These are phyloP conservation scores for Heliconius charithonia DNA, from an alignment of 2,888 invertebrate genomes.

Conservation along the genomic window DNA sequence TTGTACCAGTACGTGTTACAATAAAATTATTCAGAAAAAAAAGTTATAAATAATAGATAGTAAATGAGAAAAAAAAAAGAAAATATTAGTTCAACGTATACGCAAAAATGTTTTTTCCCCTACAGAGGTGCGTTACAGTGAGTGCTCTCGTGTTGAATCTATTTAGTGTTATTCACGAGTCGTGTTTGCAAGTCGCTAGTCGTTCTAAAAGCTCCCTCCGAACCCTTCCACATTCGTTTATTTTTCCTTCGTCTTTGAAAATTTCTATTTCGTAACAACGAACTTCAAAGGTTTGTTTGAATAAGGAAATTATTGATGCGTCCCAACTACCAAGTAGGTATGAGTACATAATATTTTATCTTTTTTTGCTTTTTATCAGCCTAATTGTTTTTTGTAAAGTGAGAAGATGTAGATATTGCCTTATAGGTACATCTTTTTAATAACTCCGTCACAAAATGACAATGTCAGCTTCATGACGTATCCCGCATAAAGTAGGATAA, in stretches of 20 bases:
- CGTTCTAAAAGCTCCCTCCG: slow-evolving; percentile 56
- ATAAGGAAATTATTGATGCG: slow-evolving; percentile 18
- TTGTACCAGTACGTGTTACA: background rate
- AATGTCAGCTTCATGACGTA: background rate
- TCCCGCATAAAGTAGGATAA: background rate
- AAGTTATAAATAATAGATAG: background rate
- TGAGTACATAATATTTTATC: slow-evolving; percentile 12
- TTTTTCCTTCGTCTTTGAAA: slow-evolving; percentile 48
- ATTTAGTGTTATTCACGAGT: slow-evolving; percentile 56
- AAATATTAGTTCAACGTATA: slow-evolving; percentile 27
- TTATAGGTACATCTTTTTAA: background rate
- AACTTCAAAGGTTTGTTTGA: slow-evolving; percentile 20
- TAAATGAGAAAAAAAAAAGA: slow-evolving; percentile 23
- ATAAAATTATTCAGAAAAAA: background rate
- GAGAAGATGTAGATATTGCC: background rate
- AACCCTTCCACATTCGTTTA: slow-evolving; percentile 51
- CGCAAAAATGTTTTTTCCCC: slow-evolving; percentile 37
- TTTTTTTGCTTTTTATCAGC: background rate
- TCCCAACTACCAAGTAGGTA: background rate
- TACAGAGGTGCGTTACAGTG: slow-evolving; percentile 50
- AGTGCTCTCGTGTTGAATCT: slow-evolving; percentile 54
- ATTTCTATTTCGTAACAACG: slow-evolving; percentile 48
- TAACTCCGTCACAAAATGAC: background rate
- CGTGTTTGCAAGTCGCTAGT: slow-evolving; percentile 52
- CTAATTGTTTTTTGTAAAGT: background rate